These are phyloP conservation scores for Meriones unguiculatus DNA, from an alignment of 2,113 vertebrate species.

Conservation along the genomic window DNA sequence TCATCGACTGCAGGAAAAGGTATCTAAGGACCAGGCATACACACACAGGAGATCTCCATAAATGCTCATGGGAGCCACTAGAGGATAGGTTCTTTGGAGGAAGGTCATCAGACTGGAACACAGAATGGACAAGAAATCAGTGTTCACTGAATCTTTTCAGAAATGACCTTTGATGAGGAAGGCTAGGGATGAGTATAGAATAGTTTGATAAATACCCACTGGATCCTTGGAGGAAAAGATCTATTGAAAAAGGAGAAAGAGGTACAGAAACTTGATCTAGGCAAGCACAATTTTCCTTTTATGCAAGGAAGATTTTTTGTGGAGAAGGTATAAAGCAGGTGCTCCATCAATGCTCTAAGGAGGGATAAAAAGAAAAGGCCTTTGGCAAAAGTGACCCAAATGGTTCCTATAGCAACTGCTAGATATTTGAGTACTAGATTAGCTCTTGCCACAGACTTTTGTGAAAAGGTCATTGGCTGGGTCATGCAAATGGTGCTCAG, in stretches of 20 bases:
- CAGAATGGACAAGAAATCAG: conserved; percentile 6
- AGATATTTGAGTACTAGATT: conserved; percentile 48
- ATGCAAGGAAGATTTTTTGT: conserved; percentile 50
- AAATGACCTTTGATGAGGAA: conserved; percentile 18
- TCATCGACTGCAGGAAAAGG: conserved; percentile 31
- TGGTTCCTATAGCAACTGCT: conserved; percentile 23
- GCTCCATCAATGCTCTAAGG: conserved; percentile 48
- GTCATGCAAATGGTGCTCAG: conserved; percentile 59
- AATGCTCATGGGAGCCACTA: conserved; percentile 9
- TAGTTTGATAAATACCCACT: conserved; percentile 1
- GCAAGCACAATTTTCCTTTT: conserved; percentile 8
- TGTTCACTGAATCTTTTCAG: conserved; percentile 12
- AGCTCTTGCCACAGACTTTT: conserved; percentile 48
- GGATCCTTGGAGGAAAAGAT: conserved; percentile 28
- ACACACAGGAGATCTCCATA: conserved; percentile 44
- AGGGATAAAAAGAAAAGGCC: conserved; percentile 42
- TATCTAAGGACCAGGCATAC: background rate
- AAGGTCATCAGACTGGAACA: conserved; percentile 45
- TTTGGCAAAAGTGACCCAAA: conserved; percentile 49
- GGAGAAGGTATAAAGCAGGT: conserved; percentile 38
- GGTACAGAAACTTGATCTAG: conserved; percentile 44
- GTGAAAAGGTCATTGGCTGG: conserved; percentile 26
- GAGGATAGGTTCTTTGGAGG: conserved; percentile 18
- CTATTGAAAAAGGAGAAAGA: background rate
- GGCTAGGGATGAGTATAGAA: background rate